Evolutionary conservation across 1,140 invertebrate species (phyloP), one percentile per base, ranked within the genome.

Genomic region (Philopotamus ludificatus): DNA sequence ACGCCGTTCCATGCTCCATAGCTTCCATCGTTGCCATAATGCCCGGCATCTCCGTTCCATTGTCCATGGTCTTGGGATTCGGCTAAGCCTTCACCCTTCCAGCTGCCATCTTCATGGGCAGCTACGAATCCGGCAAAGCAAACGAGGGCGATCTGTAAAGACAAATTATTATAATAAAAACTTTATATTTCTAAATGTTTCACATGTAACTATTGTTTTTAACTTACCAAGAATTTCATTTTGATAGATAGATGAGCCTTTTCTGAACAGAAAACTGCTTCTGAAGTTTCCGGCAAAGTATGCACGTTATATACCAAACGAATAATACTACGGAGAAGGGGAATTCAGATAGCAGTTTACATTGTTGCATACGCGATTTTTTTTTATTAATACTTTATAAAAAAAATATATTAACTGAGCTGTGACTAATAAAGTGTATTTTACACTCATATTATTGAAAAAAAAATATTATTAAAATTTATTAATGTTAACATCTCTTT

Each of bases 231-330:
- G 57, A 47, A 60, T 60, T 47, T 60, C 57, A 60, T 60, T 23
- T 47, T 47, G 8, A 16, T 15, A 9, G 18, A 9, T 22, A 47
- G 57, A 25, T 26, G 47, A 60, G 57, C 57, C 57, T 60, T 47
- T 60, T 60, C 57, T 60, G 57, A 26, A 42, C 57, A 25, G 57
- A 60, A 60, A 47, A 60, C 57, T 60, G 57, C 57, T 60, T 42
- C 26, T 60, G 57, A 60, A 41, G 20, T 15, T n/a, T 54, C 41
- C 51, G 28, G 51, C 51, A 34, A 54, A 34, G 51, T 15, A 2
- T 20, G 28, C n/a, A 18, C 9, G 51, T 54, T 54, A 34, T 54
- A 54, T 54, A 54, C 10, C 18, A 18, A n/a, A n/a, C n/a, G n/a
- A n/a, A n/a, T n/a, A n/a, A n/a, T n/a, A n/a, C n/a, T n/a, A n/a